Base-by-base conservation (phyloP, 2,113 vertebrate genomes). In the Suncus etruscus region DNA sequence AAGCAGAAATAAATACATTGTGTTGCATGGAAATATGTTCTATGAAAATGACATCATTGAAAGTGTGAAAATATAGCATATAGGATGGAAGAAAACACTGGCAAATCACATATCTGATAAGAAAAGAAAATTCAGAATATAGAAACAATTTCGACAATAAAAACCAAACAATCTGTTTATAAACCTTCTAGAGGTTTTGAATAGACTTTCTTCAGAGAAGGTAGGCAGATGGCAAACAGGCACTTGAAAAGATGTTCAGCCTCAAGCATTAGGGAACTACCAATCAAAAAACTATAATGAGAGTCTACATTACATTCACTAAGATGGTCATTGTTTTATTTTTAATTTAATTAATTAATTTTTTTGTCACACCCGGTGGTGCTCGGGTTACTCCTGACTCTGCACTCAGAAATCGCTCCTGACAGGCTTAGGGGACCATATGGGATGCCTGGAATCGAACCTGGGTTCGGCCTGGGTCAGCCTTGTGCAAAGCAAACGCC, bases 161-260 rank as follows among this genome's bases (percentile, higher is more conserved):
- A 77, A 65, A 70, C 4, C 27, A 66, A n/a, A 39, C 22, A 65
- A 66, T 27, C 15, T 8, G 0, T 27, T 78, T 27, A 39, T 63
- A 61, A 95, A 83, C 18, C 39, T 45, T 73, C 83, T 50, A 70
- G 79, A 83, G 50, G 73, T 16, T 47, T 75, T n/a, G 45, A 83
- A 74, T 78, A 82, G 85, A 51, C 58, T 68, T 86, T 86, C 82
- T 86, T 39, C 58, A 51, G 15, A 79, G 75, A 74, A 88, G 78
- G 86, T 29, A 48, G 12, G 8, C 92, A 87, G 90, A 69, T 83
- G 86, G 73, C 82, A 66, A 79, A 89, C 72, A 84, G 31, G 86
- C 74, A 29, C 66, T 73, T 73, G 91, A 73, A 79, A 93, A 89
- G 58, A 50, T 89, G 80, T 24, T 73, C 70, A 31, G 9, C 11